phyloP scores from a whole-genome alignment of 2,888 invertebrate species.

The Sarcophaga rosellei region DNA sequence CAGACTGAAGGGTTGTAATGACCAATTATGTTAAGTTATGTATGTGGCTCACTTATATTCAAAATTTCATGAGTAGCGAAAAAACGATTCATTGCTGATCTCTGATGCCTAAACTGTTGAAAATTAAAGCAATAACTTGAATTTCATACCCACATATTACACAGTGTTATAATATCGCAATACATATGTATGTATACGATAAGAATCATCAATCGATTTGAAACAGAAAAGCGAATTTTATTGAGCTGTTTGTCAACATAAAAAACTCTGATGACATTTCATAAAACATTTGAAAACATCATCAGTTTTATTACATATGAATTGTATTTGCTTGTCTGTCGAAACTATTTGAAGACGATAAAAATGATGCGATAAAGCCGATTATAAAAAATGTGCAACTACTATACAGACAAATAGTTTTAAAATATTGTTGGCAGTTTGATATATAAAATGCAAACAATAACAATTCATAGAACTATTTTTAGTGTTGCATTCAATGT shows the following conservation, averaged over 20 bases:
- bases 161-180: too few species aligned
- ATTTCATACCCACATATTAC: too few species aligned
- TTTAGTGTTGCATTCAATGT: neutral
- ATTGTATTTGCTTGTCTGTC: neutral
- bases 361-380: neutral
- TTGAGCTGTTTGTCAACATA: neutral
- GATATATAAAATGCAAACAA: neutral
- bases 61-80: too few species aligned
- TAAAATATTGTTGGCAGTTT: neutral
- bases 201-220: too few species aligned
- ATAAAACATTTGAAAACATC: slow-evolving; percentile 48
- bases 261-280: slow-evolving; percentile 31
- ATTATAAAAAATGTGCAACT: neutral
- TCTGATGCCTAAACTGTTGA: too few species aligned
- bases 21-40: too few species aligned
- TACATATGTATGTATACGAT: too few species aligned
- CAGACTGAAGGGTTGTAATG: too few species aligned
- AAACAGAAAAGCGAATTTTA: too few species aligned
- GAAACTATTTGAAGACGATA: neutral
- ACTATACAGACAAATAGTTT: slow-evolving; percentile 9
- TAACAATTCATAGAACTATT: neutral
- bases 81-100: too few species aligned
- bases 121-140: too few species aligned
- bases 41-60: too few species aligned
- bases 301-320: slow-evolving; percentile 51